Percentiles rank a stretch among this genome's conserved stretches.
Conservation (phyloP, 2,113 vertebrate species). For the Casuarius casuarius region DNA sequence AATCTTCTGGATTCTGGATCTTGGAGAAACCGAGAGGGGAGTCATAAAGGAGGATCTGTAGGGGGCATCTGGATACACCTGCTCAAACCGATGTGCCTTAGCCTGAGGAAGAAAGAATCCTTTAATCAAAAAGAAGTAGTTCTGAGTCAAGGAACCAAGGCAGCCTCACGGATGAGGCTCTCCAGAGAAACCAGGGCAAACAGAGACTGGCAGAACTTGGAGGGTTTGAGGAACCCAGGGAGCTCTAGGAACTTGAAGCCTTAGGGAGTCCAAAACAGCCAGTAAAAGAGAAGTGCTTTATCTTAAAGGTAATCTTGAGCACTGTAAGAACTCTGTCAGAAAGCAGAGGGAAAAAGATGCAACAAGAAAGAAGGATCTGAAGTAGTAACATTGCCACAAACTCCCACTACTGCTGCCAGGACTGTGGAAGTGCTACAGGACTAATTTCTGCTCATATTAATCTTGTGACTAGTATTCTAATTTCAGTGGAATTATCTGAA, state of each 20-base stretch:
- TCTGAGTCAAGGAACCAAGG: neutral
- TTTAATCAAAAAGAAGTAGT: neutral
- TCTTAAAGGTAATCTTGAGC: neutral
- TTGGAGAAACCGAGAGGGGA: neutral
- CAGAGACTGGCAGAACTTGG: neutral
- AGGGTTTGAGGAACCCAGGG: neutral
- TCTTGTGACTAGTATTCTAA: neutral
- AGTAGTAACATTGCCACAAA: neutral
- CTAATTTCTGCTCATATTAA: neutral
- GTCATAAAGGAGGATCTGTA: neutral
- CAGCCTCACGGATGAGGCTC: neutral
- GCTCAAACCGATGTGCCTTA: neutral
- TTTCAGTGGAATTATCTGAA: slow-evolving; percentile 3
- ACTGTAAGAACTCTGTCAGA: neutral
- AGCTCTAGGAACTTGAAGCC: neutral
- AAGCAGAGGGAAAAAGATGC: neutral
- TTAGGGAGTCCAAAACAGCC: neutral
- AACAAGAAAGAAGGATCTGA: neutral
- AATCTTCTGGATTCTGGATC: too few relatives aligned
- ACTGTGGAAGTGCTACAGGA: neutral
- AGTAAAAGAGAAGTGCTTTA: neutral
- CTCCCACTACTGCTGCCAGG: neutral
- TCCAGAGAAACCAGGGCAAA: neutral
- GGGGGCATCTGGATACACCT: slow-evolving; percentile 13
- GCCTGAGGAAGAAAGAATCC: neutral